Evolutionary conservation across 1,140 invertebrate species (phyloP).

Genomic region (Atta cephalotes): DNA sequence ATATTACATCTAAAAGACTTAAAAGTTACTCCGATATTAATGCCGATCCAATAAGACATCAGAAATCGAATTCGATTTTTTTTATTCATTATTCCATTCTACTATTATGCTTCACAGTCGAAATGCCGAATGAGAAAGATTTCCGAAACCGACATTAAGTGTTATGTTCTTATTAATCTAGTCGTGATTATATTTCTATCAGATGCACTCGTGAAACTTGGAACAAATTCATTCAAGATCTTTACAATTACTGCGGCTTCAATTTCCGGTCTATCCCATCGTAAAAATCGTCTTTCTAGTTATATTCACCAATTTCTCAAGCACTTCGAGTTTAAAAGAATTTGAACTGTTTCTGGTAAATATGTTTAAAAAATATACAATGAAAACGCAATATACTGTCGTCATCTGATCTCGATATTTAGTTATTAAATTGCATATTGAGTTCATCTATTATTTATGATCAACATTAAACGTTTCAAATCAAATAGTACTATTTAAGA

Average conservation of each 20-base stretch:
- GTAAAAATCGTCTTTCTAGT: slow-evolving; percentile 23
- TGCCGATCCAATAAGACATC: slow-evolving; percentile 17
- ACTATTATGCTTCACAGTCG: neutral
- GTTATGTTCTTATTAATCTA: slow-evolving; percentile 30
- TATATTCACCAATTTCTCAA: neutral
- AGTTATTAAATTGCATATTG: neutral
- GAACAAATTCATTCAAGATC: slow-evolving; percentile 39
- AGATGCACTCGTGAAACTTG: slow-evolving; percentile 34
- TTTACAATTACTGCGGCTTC: slow-evolving; percentile 53
- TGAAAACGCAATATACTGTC: neutral
- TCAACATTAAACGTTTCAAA: neutral
- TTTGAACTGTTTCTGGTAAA: slow-evolving; percentile 33
- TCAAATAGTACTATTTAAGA: neutral
- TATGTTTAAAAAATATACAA: neutral
- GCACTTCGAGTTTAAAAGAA: slow-evolving; percentile 22
- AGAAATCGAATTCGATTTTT: slow-evolving; percentile 15
- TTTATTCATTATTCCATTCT: slow-evolving; percentile 20
- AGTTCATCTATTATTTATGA: slow-evolving; percentile 27
- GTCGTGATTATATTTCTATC: slow-evolving; percentile 9
- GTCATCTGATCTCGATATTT: neutral
- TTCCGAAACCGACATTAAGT: slow-evolving; percentile 9
- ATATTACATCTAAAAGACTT: slow-evolving; percentile 32
- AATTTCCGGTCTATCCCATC: slow-evolving; percentile 36
- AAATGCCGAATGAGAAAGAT: slow-evolving; percentile 31
- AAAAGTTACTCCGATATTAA: slow-evolving; percentile 27